Conservation (phyloP, 1,140 invertebrate species). For the Bombus polaris region DNA sequence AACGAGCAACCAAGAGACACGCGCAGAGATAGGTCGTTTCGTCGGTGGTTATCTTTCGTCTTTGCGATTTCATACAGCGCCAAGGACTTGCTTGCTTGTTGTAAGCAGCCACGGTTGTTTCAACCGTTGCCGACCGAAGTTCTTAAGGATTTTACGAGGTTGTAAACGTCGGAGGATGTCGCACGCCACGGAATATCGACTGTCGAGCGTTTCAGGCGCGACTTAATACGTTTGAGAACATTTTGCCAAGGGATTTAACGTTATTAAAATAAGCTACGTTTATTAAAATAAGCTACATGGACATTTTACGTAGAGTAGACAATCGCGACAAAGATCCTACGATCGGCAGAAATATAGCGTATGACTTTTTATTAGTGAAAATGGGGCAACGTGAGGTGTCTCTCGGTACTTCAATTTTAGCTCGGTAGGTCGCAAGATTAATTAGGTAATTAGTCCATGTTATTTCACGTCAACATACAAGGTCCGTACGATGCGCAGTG, state of each 20-base stretch:
- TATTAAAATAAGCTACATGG: background rate
- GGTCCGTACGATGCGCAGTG: background rate
- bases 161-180: background rate
- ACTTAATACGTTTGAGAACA: background rate
- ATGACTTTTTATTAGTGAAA: background rate
- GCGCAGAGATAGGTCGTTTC: background rate
- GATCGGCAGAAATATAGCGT: background rate
- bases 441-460: background rate
- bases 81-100: background rate
- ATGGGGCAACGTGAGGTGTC: background rate
- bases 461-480: background rate
- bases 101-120: background rate
- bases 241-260: background rate
- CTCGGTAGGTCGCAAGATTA: background rate
- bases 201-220: background rate
- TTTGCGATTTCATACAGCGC: background rate
- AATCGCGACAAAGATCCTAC: background rate
- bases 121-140: background rate
- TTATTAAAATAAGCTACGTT: too few species aligned
- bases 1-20: background rate
- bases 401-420: background rate
- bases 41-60: background rate
- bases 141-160: conserved; percentile 12
- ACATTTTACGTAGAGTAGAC: background rate
- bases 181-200: background rate